Base-by-base conservation (phyloP, 2,797 vertebrate genomes). In the Tympanoctomys barrerae region DNA sequence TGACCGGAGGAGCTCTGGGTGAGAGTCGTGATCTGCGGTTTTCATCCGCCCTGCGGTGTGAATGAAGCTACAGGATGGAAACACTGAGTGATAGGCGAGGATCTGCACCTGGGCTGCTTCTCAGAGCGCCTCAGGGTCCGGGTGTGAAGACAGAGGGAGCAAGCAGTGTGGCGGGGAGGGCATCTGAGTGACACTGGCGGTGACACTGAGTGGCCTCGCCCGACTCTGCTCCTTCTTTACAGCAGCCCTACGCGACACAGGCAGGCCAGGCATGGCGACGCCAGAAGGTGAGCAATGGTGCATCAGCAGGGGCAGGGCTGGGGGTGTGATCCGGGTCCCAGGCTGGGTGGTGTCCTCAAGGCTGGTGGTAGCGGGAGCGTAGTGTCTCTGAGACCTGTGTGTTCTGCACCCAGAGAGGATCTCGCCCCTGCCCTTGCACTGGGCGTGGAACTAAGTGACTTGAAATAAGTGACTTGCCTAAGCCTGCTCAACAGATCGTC, bases 101-200 rank as follows among this genome's bases (percentile, higher is more conserved):
- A 39, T 71, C 5, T 75, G 80, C 5, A 82, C 57, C 22, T 10
- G 19, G 39, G 75, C 57, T 68, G 62, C 57, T 61, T 83, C 19
- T 87, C 3, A 14, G 2, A 1, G 61, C 36, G 36, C 39, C 42
- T 33, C 0, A 0, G 77, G n/a, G 49, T 4, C 7, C 26, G 1
- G 16, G 19, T 31, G 0, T 21, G 64, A 11, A 79, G n/a, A 57
- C 42, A 42, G 42, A 54, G 19, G 12, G 54, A 39, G 16, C 49
- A 11, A 4, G 49, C 77, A 5, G 59, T 4, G 36, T 62, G 24
- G 28, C 59, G n/a, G 2, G 68, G 21, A 4, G 28, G n/a, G 24
- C 22, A 57, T 9, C 21, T 26, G 2, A 70, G 33, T 4, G 4
- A 26, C 82, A 12, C 39, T 5, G 11, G 79, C 0, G 5, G 71